Evolutionary conservation across 2,888 invertebrate genomes (phyloP).

Genomic region (Netelia melanura): DNA sequence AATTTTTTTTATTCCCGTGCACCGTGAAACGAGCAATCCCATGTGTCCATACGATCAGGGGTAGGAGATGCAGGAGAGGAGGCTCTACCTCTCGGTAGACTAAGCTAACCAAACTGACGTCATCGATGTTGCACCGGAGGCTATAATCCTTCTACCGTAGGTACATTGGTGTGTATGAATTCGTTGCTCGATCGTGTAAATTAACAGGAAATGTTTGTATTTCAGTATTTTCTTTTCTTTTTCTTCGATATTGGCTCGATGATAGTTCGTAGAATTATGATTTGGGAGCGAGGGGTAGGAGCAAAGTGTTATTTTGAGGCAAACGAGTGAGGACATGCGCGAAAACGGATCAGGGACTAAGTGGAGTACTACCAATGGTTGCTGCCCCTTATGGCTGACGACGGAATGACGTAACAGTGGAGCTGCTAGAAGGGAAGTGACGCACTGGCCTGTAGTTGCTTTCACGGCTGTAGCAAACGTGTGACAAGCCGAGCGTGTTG

Average conservation of each 20-base stretch:
- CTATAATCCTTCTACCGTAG: constrained; percentile 56
- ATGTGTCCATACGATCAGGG: constrained; percentile 76
- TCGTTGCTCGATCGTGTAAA: constrained; percentile 57
- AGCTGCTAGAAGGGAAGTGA: constrained; percentile 73
- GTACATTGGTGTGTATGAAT: constrained; percentile 45
- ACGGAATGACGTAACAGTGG: constrained; percentile 50
- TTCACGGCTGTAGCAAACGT: constrained; percentile 58
- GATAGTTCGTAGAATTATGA: constrained; percentile 16
- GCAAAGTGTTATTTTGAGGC: constrained; percentile 45
- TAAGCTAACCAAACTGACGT: constrained; percentile 65
- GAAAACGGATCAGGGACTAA: constrained; percentile 73
- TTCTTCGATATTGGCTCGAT: not conserved
- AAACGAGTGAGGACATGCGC: constrained; percentile 45
- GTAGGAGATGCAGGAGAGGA: constrained; percentile 20
- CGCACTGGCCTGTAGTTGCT: constrained; percentile 71
- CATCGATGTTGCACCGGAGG: constrained; percentile 58
- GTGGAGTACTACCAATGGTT: constrained; percentile 70
- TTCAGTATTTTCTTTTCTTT: constrained; percentile 26
- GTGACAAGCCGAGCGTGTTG: constrained; percentile 70
- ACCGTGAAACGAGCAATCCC: constrained; percentile 76
- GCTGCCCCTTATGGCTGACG: constrained; percentile 42
- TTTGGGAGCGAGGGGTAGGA: not conserved
- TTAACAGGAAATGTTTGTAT: constrained; percentile 60
- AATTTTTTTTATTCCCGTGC: constrained; percentile 54
- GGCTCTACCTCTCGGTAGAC: constrained; percentile 44